Evolutionary conservation across 2,888 invertebrate genomes (phyloP).

Genomic region (Mythimna vitellina): DNA sequence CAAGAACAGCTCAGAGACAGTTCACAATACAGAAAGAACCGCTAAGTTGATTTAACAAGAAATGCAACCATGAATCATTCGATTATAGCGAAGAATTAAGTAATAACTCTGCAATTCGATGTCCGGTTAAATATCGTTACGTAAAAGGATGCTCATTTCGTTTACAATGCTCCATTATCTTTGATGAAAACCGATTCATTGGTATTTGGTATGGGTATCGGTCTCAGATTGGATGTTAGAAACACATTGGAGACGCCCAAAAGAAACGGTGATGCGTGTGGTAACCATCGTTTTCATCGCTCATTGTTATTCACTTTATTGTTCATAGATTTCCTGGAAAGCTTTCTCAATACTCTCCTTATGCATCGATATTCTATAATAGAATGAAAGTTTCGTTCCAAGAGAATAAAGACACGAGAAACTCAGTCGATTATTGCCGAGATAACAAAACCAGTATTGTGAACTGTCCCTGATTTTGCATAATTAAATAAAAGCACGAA

Average conservation of each 20-base stretch:
- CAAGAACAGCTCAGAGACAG: conserved; percentile 76
- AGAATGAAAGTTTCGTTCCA: background rate
- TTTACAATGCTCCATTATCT: conserved; percentile 54
- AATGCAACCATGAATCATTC: conserved; percentile 49
- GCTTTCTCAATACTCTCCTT: background rate
- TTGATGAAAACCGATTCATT: conserved; percentile 49
- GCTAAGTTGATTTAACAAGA: conserved; percentile 34
- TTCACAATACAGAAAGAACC: conserved; percentile 59
- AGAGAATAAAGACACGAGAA: background rate
- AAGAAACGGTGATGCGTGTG: conserved; percentile 18
- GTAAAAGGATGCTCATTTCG: conserved; percentile 45
- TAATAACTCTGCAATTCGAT: conserved; percentile 48
- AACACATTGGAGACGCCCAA: conserved; percentile 28
- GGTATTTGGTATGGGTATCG: conserved; percentile 20
- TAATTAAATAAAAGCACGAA: conserved; percentile 80
- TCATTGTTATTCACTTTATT: background rate
- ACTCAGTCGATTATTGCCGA: background rate
- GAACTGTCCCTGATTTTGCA: conserved; percentile 68
- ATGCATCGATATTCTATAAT: background rate
- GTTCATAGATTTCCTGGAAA: background rate
- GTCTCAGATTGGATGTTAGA: conserved; percentile 10
- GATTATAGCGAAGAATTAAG: conserved; percentile 44
- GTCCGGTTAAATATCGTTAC: conserved; percentile 48
- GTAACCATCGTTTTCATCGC: background rate
- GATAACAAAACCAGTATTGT: conserved; percentile 29